A percentile compares a stretch with the other conserved stretches of the same genome.
phyloP scores from a whole-genome alignment of 2,888 invertebrate species.

The Plagodis pulveraria region DNA sequence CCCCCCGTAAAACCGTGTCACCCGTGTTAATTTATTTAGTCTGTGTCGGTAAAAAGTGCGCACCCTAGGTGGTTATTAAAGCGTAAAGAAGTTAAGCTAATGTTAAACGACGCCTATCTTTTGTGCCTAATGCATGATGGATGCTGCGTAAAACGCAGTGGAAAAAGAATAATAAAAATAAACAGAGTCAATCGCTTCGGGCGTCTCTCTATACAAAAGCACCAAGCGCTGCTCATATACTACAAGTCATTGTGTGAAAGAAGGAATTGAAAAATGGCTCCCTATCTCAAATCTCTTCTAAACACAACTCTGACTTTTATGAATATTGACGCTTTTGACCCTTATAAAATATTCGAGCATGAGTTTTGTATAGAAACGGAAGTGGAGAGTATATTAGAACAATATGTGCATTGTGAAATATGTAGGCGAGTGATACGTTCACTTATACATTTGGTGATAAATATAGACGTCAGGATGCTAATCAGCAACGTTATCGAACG shows the following conservation, averaged over 20 bases:
- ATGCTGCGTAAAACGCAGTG: constrained; percentile 71
- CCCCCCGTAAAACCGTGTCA: constrained; percentile 54
- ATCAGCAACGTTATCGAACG: constrained; percentile 61
- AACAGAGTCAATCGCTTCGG: constrained; percentile 61
- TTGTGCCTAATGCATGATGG: constrained; percentile 79
- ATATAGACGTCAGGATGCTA: constrained; percentile 65
- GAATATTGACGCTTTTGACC: constrained; percentile 62
- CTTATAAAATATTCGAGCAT: constrained; percentile 40
- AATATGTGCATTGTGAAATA: constrained; percentile 6
- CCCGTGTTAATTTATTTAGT: constrained; percentile 59
- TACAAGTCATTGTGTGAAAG: constrained; percentile 60
- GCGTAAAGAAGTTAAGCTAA: constrained; percentile 84
- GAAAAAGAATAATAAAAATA: constrained; percentile 63
- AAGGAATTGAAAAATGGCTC: constrained; percentile 57
- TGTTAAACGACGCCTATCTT: constrained; percentile 83
- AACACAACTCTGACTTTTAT: constrained; percentile 69
- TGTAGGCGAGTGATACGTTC: constrained; percentile 19
- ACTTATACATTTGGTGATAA: constrained; percentile 40
- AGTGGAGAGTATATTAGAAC: constrained; percentile 20
- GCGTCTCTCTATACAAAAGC: constrained; percentile 57
- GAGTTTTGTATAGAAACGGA: constrained; percentile 28
- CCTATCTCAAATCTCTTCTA: constrained; percentile 57
- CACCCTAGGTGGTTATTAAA: constrained; percentile 74
- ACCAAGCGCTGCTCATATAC: constrained; percentile 54
- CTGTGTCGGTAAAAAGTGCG: constrained; percentile 56